Percentiles rank a stretch among this genome's conserved stretches.
Conservation (phyloP, 2,797 vertebrate genomes). For the Acestrorhynchus altus region DNA sequence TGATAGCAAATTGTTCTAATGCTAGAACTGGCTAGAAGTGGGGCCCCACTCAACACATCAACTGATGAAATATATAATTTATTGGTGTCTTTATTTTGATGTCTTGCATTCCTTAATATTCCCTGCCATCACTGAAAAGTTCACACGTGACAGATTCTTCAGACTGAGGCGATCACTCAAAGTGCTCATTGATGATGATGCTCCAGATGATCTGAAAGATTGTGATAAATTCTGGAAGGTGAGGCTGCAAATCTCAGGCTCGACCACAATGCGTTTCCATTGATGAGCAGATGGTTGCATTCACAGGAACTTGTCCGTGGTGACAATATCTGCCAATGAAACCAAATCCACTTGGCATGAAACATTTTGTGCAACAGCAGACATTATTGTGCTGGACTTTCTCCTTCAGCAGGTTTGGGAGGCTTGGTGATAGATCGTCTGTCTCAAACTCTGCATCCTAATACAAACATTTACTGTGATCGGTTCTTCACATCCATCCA, state of each 20-base stretch:
- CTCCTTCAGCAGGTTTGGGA: no score
- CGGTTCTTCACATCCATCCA: slow-evolving; percentile 26
- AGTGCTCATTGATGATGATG: no score
- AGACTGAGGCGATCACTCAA: no score
- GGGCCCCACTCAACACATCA: slow-evolving; percentile 45
- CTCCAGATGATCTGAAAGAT: no score
- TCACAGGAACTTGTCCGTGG: slow-evolving; percentile 47
- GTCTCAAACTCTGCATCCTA: slow-evolving; percentile 40
- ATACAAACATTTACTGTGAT: no score
- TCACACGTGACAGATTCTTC: no score
- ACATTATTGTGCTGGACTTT: no score
- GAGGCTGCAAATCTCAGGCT: slow-evolving; percentile 25
- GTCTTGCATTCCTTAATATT: slow-evolving; percentile 50
- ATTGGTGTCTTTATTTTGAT: slow-evolving; percentile 55
- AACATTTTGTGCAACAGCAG: no score
- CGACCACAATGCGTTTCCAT: slow-evolving; percentile 43
- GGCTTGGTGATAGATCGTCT: slow-evolving; percentile 23
- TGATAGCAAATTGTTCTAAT: no score
- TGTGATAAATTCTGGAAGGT: no score
- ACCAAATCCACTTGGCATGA: slow-evolving; percentile 42
- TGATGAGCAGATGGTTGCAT: slow-evolving; percentile 51
- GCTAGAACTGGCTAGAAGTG: no score
- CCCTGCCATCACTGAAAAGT: slow-evolving; percentile 40
- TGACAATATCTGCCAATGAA: slow-evolving; percentile 50
- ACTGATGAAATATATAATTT: slow-evolving; percentile 46